Evolutionary conservation across 2,113 vertebrate genomes (phyloP).

Genomic region (Athene cunicularia): DNA sequence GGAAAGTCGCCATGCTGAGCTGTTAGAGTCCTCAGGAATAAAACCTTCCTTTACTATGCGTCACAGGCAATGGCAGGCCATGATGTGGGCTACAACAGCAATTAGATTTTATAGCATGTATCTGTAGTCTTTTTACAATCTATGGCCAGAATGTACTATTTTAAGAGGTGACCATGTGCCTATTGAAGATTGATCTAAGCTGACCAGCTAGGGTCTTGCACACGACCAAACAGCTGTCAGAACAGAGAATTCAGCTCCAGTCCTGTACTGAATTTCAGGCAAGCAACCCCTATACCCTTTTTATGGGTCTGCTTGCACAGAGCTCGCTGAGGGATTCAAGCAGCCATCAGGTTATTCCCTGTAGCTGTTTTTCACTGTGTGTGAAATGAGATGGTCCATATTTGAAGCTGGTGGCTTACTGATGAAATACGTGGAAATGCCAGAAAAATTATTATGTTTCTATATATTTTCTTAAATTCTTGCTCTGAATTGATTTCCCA

Average conservation of each 20-base stretch:
- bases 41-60: background rate
- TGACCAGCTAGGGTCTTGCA: background rate
- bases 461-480: background rate
- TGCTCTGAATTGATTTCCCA: background rate
- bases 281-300: background rate
- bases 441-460: background rate
- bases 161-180: conserved; percentile 36
- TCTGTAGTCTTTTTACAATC: conserved; percentile 26
- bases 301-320: background rate
- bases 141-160: conserved; percentile 43
- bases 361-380: background rate
- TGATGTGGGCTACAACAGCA: background rate
- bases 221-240: conserved; percentile 23
- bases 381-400: background rate
- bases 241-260: background rate
- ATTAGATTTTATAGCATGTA: background rate
- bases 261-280: background rate
- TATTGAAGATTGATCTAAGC: conserved; percentile 24
- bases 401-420: background rate
- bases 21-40: background rate
- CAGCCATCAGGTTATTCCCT: background rate
- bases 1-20: background rate
- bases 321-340: background rate
- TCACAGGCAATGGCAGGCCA: background rate
- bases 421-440: background rate